A percentile compares a stretch with the other conserved stretches of the same genome.
phyloP scores from a whole-genome alignment of 2,113 vertebrate species.

The Ellobius talpinus region DNA sequence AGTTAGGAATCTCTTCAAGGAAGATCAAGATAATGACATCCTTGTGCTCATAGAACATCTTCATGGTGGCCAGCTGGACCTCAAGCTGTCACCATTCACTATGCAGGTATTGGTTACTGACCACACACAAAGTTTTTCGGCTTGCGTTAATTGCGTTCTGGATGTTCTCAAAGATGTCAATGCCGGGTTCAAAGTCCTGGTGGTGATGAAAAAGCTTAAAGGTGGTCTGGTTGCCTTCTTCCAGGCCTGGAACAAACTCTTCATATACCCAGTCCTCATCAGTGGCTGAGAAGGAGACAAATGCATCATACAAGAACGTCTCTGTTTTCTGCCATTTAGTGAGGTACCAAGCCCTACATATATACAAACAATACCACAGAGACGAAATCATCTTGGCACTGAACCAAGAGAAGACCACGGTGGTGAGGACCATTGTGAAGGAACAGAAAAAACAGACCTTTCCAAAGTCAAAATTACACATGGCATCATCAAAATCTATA shows the following conservation, averaged over 20 bases:
- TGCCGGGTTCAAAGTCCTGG: conserved; percentile 91
- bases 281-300: conserved; percentile 92
- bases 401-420: conserved; percentile 87
- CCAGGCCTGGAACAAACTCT: conserved; percentile 89
- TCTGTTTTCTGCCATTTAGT: conserved; percentile 84
- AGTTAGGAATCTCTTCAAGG: conserved; percentile 89
- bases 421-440: conserved; percentile 81
- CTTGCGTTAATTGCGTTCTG: conserved; percentile 92
- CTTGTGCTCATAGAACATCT: conserved; percentile 91
- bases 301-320: conserved; percentile 91
- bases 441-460: conserved; percentile 87
- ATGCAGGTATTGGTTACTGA: conserved; percentile 90
- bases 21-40: conserved; percentile 93
- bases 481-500: conserved; percentile 87
- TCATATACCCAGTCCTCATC: conserved; percentile 92
- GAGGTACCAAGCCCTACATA: conserved; percentile 89
- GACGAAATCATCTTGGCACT: conserved; percentile 89
- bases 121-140: conserved; percentile 91
- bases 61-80: conserved; percentile 93
- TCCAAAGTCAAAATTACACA: conserved; percentile 89
- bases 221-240: conserved; percentile 76
- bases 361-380: conserved; percentile 90
- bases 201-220: conserved; percentile 94
- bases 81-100: conserved; percentile 93
- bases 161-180: conserved; percentile 92